These are phyloP conservation scores for Bungarus multicinctus DNA, from an alignment of 2,113 vertebrate genomes.

Conservation along the genomic window DNA sequence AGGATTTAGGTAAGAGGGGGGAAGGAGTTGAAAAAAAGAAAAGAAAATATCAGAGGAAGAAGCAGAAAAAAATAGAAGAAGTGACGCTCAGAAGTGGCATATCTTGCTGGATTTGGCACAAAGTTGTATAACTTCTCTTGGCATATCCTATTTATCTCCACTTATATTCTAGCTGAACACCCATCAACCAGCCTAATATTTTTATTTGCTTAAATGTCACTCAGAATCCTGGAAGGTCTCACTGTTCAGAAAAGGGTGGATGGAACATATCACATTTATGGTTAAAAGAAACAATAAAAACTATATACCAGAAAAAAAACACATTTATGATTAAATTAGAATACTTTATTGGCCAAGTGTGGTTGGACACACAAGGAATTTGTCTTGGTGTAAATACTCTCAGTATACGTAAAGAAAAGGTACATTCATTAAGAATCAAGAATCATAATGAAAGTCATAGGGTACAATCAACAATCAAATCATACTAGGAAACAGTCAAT, in stretches of 20 bases:
- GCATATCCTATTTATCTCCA: not conserved
- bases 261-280: not conserved
- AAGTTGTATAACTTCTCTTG: not conserved
- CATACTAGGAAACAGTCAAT: no score
- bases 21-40: not conserved
- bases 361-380: no score
- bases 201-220: not conserved
- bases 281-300: not conserved
- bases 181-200: not conserved
- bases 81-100: no score
- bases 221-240: not conserved
- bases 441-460: no score
- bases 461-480: no score
- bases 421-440: no score
- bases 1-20: not conserved
- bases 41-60: not conserved
- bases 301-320: not conserved
- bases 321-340: no score
- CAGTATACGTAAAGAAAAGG: no score
- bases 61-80: not conserved
- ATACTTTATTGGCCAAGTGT: no score
- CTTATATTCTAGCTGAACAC: not conserved
- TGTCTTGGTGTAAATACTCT: no score
- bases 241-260: not conserved
- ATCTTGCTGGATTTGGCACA: not conserved